phyloP scores from a whole-genome alignment of 2,888 invertebrate genomes.

The Scotopteryx bipunctaria region DNA sequence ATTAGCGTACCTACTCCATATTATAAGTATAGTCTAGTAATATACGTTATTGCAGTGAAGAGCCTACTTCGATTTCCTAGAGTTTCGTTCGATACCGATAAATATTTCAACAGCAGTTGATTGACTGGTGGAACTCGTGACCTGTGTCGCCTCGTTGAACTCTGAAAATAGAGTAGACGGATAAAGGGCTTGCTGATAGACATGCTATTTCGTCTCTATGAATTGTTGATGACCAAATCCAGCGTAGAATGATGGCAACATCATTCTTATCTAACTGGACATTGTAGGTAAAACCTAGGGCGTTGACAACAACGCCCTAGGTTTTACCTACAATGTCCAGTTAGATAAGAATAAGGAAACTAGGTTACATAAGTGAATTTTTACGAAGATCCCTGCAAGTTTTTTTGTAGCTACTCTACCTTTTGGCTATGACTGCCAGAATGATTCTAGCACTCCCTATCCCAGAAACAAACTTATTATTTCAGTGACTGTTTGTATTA shows the following conservation, averaged over 20 bases:
- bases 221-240: slow-evolving; percentile 14
- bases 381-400: too few species aligned
- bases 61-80: slow-evolving; percentile 32
- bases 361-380: too few species aligned
- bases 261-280: too few species aligned
- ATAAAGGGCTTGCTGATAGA: slow-evolving; percentile 14
- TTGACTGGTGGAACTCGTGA: slow-evolving; percentile 22
- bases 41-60: slow-evolving; percentile 17
- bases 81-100: slow-evolving; percentile 42
- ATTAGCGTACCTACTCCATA: slow-evolving; percentile 6
- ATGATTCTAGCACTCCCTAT: too few species aligned
- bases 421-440: too few species aligned
- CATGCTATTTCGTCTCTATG: slow-evolving; percentile 11
- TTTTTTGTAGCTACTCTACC: too few species aligned
- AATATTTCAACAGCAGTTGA: slow-evolving; percentile 40
- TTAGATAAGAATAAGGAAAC: too few species aligned
- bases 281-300: too few species aligned
- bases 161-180: slow-evolving; percentile 31
- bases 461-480: too few species aligned
- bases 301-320: slow-evolving; percentile 11
- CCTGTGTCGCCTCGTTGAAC: slow-evolving; percentile 35
- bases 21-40: neutral
- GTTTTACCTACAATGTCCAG: too few species aligned
- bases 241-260: slow-evolving; percentile 4
- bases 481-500: too few species aligned